Conservation (phyloP, 1,140 invertebrate genomes). For the Gryllus bimaculatus region DNA sequence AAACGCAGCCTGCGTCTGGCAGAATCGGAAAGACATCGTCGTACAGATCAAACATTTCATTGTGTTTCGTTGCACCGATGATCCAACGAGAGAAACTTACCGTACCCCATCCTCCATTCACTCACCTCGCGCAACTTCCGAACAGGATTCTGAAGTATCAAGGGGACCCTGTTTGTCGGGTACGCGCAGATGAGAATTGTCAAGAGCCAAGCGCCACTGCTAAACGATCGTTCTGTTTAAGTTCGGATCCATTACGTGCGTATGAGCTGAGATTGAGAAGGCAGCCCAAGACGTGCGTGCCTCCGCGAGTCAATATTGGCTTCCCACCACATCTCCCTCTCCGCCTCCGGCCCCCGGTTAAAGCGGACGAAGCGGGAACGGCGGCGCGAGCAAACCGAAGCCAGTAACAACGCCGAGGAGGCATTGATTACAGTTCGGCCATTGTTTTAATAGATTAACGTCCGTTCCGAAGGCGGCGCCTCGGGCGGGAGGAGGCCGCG, state of each 20-base stretch:
- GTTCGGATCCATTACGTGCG: background rate
- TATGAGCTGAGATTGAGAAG: background rate
- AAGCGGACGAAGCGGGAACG: background rate
- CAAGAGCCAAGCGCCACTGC: background rate
- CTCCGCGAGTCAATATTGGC: background rate
- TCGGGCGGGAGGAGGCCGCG: background rate
- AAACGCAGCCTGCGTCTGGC: background rate
- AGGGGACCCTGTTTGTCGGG: background rate
- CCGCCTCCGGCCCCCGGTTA: background rate
- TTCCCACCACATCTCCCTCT: too few species aligned
- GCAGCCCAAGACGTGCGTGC: background rate
- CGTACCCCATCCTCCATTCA: too few species aligned
- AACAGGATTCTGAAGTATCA: background rate
- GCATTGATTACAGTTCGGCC: conserved; percentile 3
- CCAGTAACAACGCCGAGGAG: background rate
- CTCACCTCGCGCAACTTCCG: background rate
- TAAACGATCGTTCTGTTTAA: background rate
- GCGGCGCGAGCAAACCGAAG: background rate
- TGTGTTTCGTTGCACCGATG: background rate
- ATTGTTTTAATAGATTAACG: conserved; percentile 6
- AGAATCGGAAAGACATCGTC: background rate
- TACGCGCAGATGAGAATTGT: background rate
- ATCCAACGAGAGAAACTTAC: too few species aligned
- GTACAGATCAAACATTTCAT: background rate
- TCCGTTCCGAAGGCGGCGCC: background rate